Evolutionary conservation across 2,888 invertebrate species (phyloP).

Genomic region (Cyaniris semiargus): DNA sequence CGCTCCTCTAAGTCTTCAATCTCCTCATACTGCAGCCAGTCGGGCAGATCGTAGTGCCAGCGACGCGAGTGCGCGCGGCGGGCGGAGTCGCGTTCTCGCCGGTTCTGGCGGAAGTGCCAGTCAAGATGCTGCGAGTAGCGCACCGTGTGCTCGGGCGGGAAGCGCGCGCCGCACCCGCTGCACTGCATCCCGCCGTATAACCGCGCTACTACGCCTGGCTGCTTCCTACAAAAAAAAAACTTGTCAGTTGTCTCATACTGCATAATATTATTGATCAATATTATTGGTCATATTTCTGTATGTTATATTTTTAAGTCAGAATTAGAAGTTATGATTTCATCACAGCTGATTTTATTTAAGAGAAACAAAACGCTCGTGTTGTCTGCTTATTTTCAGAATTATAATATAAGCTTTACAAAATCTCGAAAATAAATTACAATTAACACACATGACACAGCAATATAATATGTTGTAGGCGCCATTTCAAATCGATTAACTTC

Average conservation of each 20-base stretch:
- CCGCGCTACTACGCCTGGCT: constrained; percentile 84
- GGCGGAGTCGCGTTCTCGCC: constrained; percentile 91
- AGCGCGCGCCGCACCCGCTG: constrained; percentile 96
- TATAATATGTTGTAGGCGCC: too few species aligned
- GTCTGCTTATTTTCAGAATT: too few species aligned
- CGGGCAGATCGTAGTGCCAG: constrained; percentile 94
- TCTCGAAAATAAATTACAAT: too few species aligned
- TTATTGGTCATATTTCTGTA: too few species aligned
- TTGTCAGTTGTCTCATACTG: constrained; percentile 70
- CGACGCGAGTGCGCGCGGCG: constrained; percentile 90
- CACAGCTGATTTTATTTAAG: too few species aligned
- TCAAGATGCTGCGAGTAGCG: constrained; percentile 97
- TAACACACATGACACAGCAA: too few species aligned
- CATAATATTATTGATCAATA: too few species aligned
- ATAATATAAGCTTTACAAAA: too few species aligned
- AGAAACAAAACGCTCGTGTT: too few species aligned
- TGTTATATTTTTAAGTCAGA: too few species aligned
- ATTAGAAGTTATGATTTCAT: too few species aligned
- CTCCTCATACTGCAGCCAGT: constrained; percentile 97
- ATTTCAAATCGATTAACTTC: too few species aligned
- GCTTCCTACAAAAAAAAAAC: constrained; percentile 75
- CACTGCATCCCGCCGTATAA: constrained; percentile 97
- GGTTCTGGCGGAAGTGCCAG: constrained; percentile 98
- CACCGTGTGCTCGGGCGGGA: constrained; percentile 93
- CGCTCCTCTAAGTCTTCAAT: constrained; percentile 94